These are phyloP conservation scores for Selene dorsalis DNA, from an alignment of 2,797 vertebrate species.

Conservation along the genomic window DNA sequence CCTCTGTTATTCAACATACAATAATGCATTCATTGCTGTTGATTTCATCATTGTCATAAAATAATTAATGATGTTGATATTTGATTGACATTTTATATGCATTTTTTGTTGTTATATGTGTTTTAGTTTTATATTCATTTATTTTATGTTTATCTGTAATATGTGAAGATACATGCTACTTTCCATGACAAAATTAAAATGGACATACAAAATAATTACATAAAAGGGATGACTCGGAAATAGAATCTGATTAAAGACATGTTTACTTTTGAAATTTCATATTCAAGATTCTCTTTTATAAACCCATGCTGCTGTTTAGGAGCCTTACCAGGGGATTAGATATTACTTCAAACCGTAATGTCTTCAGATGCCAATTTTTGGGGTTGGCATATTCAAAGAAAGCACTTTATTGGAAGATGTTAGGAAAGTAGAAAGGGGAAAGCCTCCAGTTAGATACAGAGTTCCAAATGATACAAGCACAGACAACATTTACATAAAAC, in stretches of 20 bases:
- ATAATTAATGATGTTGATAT: neutral
- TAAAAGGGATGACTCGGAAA: slow-evolving; percentile 17
- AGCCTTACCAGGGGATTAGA: slow-evolving; percentile 2
- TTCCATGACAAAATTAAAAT: neutral
- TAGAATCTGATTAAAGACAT: slow-evolving; percentile 12
- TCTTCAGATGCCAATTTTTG: slow-evolving; percentile 14
- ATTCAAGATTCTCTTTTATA: slow-evolving; percentile 8
- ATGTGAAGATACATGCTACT: neutral
- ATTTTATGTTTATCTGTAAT: too few species aligned
- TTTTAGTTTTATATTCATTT: neutral
- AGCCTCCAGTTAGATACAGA: slow-evolving; percentile 32
- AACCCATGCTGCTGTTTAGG: slow-evolving; percentile 1
- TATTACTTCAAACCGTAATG: slow-evolving; percentile 35
- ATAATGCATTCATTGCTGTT: neutral
- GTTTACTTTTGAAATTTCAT: slow-evolving; percentile 19
- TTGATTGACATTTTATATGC: neutral
- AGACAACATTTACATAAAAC: slow-evolving; percentile 48
- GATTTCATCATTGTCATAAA: neutral
- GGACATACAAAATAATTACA: slow-evolving; percentile 20
- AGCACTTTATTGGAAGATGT: slow-evolving; percentile 72
- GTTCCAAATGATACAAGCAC: slow-evolving; percentile 42
- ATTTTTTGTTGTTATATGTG: neutral
- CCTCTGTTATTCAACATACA: neutral
- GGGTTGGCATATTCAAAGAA: slow-evolving; percentile 45
- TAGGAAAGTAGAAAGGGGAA: slow-evolving; percentile 50